phyloP scores from a whole-genome alignment of 2,888 invertebrate genomes.

The Phengaris arion region DNA sequence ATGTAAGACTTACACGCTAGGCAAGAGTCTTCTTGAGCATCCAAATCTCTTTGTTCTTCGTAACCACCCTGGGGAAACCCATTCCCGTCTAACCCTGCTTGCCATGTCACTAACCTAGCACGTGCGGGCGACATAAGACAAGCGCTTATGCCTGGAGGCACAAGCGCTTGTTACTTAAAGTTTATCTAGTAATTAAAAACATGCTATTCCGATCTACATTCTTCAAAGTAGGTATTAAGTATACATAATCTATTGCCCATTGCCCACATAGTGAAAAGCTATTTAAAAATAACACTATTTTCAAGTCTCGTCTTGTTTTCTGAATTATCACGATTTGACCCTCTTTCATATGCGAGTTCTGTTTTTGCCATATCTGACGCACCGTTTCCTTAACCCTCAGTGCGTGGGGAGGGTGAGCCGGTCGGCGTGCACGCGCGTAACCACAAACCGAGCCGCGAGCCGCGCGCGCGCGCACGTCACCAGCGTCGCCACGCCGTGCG shows the following conservation, averaged over 20 bases:
- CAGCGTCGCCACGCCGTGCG: constrained; percentile 62
- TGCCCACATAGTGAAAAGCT: background rate
- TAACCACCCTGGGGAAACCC: too few species aligned
- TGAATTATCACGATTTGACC: background rate
- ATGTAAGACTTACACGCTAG: background rate
- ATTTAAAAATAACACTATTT: background rate
- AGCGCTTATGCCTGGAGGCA: too few species aligned
- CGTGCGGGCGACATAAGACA: too few species aligned
- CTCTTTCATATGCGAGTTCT: constrained; percentile 21
- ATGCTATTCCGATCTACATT: background rate
- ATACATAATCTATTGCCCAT: background rate
- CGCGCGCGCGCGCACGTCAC: constrained; percentile 51
- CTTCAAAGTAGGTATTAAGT: background rate
- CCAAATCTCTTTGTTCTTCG: too few species aligned
- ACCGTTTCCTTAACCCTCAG: constrained; percentile 48
- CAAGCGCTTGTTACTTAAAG: too few species aligned
- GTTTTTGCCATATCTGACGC: background rate
- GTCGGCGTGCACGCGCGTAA: constrained; percentile 47
- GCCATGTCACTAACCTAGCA: too few species aligned
- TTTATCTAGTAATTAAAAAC: background rate
- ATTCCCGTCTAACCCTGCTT: too few species aligned
- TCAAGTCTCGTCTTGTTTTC: background rate
- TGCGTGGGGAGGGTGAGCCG: constrained; percentile 60
- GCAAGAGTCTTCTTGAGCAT: too few species aligned
- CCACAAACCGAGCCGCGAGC: constrained; percentile 48